A percentile compares a stretch with the other conserved stretches of the same genome.
Evolutionary conservation across 2,888 invertebrate genomes (phyloP).

Genomic region (Resseliella maxima): DNA sequence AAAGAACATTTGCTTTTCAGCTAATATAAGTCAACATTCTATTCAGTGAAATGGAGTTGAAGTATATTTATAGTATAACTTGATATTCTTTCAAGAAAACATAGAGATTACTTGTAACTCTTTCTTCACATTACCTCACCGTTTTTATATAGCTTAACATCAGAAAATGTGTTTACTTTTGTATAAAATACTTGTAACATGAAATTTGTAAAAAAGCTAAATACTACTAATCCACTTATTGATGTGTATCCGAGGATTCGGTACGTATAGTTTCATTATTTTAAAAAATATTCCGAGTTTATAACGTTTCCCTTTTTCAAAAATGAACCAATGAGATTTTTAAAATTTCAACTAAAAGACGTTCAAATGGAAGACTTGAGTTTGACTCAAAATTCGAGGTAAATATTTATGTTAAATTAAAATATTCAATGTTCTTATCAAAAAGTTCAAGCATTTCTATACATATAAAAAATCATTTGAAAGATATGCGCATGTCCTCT

Average conservation of each 20-base stretch:
- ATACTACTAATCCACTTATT: neutral
- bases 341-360: no score
- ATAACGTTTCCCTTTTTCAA: neutral
- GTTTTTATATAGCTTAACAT: neutral
- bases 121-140: neutral
- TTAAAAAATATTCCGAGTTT: neutral
- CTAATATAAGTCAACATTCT: neutral
- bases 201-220: neutral
- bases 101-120: neutral
- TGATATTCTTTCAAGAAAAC: neutral
- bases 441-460: no score
- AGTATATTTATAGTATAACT: neutral
- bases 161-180: neutral
- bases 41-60: neutral
- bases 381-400: neutral
- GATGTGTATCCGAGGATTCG: neutral
- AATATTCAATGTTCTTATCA: neutral
- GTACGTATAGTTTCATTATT: neutral
- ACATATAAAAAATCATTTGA: no score
- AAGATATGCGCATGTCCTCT: constrained; percentile 7
- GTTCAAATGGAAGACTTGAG: neutral
- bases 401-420: neutral
- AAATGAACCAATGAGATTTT: neutral
- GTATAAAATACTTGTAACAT: neutral
- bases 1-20: neutral